A percentile compares a stretch with the other conserved stretches of the same genome.
These are phyloP conservation scores for Pyralis farinalis DNA, from an alignment of 2,888 invertebrate species.

Conservation along the genomic window DNA sequence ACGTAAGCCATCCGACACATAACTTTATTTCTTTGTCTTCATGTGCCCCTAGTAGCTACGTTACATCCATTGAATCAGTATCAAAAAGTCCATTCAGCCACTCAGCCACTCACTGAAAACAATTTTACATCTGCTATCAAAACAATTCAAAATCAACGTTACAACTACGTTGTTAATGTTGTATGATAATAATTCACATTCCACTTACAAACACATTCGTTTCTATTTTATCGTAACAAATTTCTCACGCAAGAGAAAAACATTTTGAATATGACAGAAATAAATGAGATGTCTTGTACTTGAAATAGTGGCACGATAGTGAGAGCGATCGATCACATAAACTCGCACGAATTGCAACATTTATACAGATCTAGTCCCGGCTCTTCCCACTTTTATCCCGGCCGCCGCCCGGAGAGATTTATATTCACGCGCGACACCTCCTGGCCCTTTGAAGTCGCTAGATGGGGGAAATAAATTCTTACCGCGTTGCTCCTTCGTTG, in stretches of 20 bases:
- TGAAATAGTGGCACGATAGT: constrained; percentile 64
- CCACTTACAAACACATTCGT: constrained; percentile 37
- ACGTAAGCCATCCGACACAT: constrained; percentile 42
- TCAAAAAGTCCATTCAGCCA: constrained; percentile 20
- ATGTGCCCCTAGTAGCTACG: constrained; percentile 37
- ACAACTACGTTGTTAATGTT: constrained; percentile 34
- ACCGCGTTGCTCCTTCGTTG: constrained; percentile 49
- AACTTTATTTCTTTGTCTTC: constrained; percentile 43
- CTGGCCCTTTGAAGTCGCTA: constrained; percentile 71
- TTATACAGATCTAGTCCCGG: constrained; percentile 60
- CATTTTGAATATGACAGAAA: constrained; percentile 61
- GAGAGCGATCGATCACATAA: constrained; percentile 61
- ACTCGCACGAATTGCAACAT: constrained; percentile 65
- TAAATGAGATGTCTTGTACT: constrained; percentile 64
- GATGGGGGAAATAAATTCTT: constrained; percentile 66
- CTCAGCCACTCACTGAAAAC: constrained; percentile 21
- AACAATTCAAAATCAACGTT: constrained; percentile 28
- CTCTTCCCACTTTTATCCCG: constrained; percentile 60
- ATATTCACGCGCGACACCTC: constrained; percentile 67
- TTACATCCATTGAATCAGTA: constrained; percentile 19
- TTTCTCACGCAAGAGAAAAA: constrained; percentile 43
- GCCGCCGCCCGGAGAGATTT: constrained; percentile 46
- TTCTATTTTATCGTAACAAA: constrained; percentile 38
- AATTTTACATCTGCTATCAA: constrained; percentile 33
- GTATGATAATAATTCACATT: constrained; percentile 34